Base-by-base conservation (phyloP, 1,140 invertebrate genomes). In the Brachionus paranguensis region DNA sequence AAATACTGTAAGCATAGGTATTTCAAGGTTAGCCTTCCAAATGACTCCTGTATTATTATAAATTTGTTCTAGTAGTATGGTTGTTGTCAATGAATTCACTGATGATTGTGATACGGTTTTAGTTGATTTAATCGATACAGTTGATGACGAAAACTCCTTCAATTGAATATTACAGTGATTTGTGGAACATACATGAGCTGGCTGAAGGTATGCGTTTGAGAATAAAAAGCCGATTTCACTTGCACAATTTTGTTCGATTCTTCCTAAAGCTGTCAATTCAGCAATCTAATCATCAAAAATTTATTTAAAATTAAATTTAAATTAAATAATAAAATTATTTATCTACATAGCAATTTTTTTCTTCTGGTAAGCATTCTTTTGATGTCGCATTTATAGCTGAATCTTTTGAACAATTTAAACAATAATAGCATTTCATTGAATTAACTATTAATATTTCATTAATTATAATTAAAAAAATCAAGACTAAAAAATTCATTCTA, bases 211-310 rank as follows among this genome's bases (percentile, higher is more conserved):
- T 10, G 20, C n/a, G 27, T 76, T 17, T 14, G 72, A 47, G 27
- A 76, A 76, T 12, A 76, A 29, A 76, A 76, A 76, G 10, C 45
- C 33, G 11, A 76, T 76, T 14, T 76, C 72, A 76, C 45, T 27
- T 2, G 72, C 72, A 50, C 72, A 76, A 76, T 76, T 76, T 47
- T 76, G 72, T 76, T 76, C 72, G 11, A 76, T 50, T 24, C 17
- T 50, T 76, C 20, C 43, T 12, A 27, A 11, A 24, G 3, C 20
- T 12, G 10, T 76, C 3, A 76, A 50, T 76, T 76, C 72, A 76
- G 72, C 72, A 11, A 76, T 24, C 72, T 76, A 27, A 41, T 37
- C 8, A 64, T n/a, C 1, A 64, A 68, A 8, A 29, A 29, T 41
- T n/a, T 6, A 72, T 37, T 72, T 17, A 17, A 72, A n/a, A 17